A percentile compares a stretch with the other conserved stretches of the same genome.
phyloP scores from a whole-genome alignment of 2,797 vertebrate species.

The Triplophysa bombifrons region DNA sequence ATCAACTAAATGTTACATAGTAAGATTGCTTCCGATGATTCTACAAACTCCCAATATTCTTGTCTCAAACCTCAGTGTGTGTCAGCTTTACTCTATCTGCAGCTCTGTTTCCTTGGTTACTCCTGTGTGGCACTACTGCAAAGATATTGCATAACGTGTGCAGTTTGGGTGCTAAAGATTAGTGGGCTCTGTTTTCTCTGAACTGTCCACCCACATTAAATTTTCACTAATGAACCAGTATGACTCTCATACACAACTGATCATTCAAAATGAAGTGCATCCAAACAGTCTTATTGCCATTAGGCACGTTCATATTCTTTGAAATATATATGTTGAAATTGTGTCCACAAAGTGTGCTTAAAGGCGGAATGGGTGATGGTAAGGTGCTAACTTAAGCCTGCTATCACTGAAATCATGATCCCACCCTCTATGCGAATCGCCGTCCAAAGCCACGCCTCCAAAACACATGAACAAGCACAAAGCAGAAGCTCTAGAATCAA shows the following conservation, averaged over 20 bases:
- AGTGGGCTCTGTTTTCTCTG: constrained; percentile 65
- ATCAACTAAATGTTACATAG: neutral
- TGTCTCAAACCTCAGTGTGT: constrained; percentile 38
- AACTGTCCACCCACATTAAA: constrained; percentile 71
- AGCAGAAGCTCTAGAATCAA: no score
- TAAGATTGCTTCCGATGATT: constrained; percentile 49
- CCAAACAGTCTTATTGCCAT: constrained; percentile 2
- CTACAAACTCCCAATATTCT: constrained; percentile 46
- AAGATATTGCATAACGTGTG: constrained; percentile 73
- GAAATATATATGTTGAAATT: neutral
- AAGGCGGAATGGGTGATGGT: no score
- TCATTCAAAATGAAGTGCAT: constrained; percentile 43
- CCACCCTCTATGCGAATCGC: no score
- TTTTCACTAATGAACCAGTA: constrained; percentile 70
- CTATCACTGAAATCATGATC: no score
- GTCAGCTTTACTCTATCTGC: constrained; percentile 53
- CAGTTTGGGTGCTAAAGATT: constrained; percentile 55
- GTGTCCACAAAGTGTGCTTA: neutral
- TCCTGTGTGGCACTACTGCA: constrained; percentile 68
- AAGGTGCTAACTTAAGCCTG: no score
- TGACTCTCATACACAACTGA: constrained; percentile 55
- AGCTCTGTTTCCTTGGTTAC: constrained; percentile 78
- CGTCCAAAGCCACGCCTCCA: no score
- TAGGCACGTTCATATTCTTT: neutral
- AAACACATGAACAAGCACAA: no score